phyloP scores from a whole-genome alignment of 2,113 vertebrate species.

The Tenrec ecaudatus region DNA sequence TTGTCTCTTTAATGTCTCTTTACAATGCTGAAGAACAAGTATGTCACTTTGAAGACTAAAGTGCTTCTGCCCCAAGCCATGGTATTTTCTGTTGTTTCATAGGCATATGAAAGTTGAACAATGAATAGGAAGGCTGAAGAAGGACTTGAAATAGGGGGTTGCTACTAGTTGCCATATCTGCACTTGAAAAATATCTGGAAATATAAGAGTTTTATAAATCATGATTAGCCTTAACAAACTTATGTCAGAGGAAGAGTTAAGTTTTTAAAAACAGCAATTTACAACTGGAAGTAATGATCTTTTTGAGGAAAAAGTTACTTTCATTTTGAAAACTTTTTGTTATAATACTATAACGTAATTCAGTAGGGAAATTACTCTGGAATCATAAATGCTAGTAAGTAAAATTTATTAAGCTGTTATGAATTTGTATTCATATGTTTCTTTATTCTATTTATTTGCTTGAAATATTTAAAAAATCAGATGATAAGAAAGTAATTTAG shows the following conservation, averaged over 20 bases:
- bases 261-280: neutral
- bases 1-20: too few relatives aligned
- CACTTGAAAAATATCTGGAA: too few relatives aligned
- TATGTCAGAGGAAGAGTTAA: neutral
- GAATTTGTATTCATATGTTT: constrained; percentile 16
- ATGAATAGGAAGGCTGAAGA: too few relatives aligned
- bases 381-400: neutral
- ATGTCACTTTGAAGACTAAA: too few relatives aligned
- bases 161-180: too few relatives aligned
- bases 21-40: too few relatives aligned
- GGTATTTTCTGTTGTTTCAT: too few relatives aligned
- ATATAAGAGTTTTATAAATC: neutral
- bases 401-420: constrained; percentile 12
- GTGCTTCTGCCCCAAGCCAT: too few relatives aligned
- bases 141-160: too few relatives aligned
- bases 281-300: neutral
- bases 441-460: neutral
- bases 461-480: neutral
- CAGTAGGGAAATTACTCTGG: neutral
- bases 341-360: neutral
- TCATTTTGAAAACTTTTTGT: constrained; percentile 26
- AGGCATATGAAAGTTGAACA: too few relatives aligned
- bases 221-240: neutral
- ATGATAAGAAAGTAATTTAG: neutral
- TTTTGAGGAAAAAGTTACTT: constrained; percentile 22